Evolutionary conservation across 2,888 invertebrate genomes (phyloP), one percentile per base, ranked within the genome.

Genomic region (Polyommatus iphigenia): DNA sequence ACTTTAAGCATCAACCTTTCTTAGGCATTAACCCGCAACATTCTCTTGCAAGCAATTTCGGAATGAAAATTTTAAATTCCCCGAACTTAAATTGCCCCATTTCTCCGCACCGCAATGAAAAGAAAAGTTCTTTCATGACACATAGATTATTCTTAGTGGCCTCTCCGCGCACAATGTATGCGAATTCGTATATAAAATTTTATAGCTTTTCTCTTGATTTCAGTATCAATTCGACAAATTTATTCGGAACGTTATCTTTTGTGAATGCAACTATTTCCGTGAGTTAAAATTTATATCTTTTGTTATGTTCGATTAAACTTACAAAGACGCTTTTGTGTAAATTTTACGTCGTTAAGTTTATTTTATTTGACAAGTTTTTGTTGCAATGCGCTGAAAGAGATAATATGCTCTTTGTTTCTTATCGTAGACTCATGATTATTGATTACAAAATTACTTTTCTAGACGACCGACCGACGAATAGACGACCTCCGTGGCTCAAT

Each of bases 121-220:
- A 88, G 89, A 89, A 89, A 89, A 90, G 86, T 89, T 88, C 81
- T 83, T 89, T 88, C 86, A 87, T 84, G 89, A 88, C 87, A 88
- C 87, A 89, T 90, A 90, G 85, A 90, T 90, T 89, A 89, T 86
- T 85, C 86, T 84, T 89, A 89, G 88, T 90, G 86, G 84, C 85
- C 88, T 86, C 87, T 89, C 90, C 89, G 88, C 89, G 88, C 89
- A 89, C 88, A 90, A 89, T 90, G 87, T 89, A 89, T 87, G 88
- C 85, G 87, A 87, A 89, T 87, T 89, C 87, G 87, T 87, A 84
- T 86, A 89, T 90, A 89, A 91, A 89, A 88, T 90, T 89, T 91
- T 90, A 91, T 88, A 85, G 83, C 83, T 84, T 84, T 83, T 84
- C 83, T 84, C 84, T 85, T 86, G 86, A 86, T 83, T 87, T 85